These are phyloP conservation scores for Oxycera nigricornis DNA, from an alignment of 2,888 invertebrate genomes.

Conservation along the genomic window DNA sequence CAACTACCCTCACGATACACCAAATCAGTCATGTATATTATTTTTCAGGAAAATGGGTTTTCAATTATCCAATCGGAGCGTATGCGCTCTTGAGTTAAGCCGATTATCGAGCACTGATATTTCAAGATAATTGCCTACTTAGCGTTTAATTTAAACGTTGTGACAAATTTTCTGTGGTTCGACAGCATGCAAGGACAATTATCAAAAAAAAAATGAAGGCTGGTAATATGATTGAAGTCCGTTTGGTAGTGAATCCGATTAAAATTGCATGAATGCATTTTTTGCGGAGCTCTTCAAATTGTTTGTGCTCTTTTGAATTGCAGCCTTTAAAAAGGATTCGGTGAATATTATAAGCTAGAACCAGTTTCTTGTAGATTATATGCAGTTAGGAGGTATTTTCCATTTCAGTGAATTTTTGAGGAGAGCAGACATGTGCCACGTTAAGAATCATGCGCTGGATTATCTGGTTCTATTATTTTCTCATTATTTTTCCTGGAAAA, in stretches of 20 bases:
- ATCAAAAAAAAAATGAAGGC: not conserved
- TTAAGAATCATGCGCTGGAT: too few relatives aligned
- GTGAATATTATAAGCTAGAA: not conserved
- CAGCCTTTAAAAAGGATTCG: not conserved
- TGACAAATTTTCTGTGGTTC: not conserved
- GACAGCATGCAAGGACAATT: not conserved
- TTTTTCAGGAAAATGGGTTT: too few relatives aligned
- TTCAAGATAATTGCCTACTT: not conserved
- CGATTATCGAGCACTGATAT: not conserved
- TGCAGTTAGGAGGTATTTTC: not conserved
- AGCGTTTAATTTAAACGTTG: not conserved
- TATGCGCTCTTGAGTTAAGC: not conserved
- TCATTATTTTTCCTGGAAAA: not conserved
- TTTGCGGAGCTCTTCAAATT: too few relatives aligned
- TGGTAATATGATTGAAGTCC: not conserved
- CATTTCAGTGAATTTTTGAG: too few relatives aligned
- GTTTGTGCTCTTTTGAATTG: too few relatives aligned
- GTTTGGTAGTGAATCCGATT: not conserved
- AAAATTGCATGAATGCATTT: too few relatives aligned
- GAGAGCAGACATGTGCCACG: too few relatives aligned
- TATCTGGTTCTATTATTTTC: too few relatives aligned
- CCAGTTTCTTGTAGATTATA: not conserved
- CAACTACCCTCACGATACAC: too few relatives aligned
- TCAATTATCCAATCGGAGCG: not conserved
- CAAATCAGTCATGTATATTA: too few relatives aligned